Percentiles rank a stretch among this genome's conserved stretches.
These are phyloP conservation scores for Limanda limanda DNA, from an alignment of 2,113 vertebrate species.

Conservation along the genomic window DNA sequence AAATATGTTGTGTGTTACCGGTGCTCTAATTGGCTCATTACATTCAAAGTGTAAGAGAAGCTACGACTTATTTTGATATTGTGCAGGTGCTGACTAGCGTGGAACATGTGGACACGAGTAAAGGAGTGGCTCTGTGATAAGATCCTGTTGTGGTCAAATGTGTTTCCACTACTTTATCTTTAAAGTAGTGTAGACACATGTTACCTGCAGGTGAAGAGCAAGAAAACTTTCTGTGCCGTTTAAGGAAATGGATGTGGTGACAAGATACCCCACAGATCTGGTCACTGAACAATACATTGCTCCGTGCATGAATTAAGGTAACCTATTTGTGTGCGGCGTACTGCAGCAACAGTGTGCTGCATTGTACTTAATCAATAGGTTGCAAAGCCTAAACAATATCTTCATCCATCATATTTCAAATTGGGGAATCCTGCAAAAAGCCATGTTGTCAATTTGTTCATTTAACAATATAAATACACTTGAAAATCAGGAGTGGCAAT, in stretches of 20 bases:
- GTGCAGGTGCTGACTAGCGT: background rate
- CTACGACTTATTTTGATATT: background rate
- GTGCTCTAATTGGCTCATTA: background rate
- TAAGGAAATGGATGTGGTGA: too few relatives aligned
- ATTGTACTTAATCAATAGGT: constrained; percentile 29
- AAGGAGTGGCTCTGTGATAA: constrained; percentile 6
- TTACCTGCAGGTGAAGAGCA: background rate
- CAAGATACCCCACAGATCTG: background rate
- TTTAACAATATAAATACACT: background rate
- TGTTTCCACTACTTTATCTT: constrained; percentile 11
- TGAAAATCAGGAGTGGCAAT: background rate
- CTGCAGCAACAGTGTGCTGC: constrained; percentile 43
- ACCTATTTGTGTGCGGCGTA: background rate
- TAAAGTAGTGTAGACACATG: constrained; percentile 2
- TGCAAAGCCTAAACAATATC: constrained; percentile 5
- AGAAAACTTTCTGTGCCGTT: background rate
- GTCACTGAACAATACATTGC: background rate
- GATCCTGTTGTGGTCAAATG: too few relatives aligned
- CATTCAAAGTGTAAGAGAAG: background rate
- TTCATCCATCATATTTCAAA: constrained; percentile 1
- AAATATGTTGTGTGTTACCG: background rate
- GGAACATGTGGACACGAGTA: constrained; percentile 13
- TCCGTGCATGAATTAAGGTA: background rate
- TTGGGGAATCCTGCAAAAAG: constrained; percentile 3
- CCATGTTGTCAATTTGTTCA: too few relatives aligned